Percentiles rank a stretch among this genome's conserved stretches.
phyloP scores from a whole-genome alignment of 2,797 vertebrate genomes.

The Loriculus beryllinus region DNA sequence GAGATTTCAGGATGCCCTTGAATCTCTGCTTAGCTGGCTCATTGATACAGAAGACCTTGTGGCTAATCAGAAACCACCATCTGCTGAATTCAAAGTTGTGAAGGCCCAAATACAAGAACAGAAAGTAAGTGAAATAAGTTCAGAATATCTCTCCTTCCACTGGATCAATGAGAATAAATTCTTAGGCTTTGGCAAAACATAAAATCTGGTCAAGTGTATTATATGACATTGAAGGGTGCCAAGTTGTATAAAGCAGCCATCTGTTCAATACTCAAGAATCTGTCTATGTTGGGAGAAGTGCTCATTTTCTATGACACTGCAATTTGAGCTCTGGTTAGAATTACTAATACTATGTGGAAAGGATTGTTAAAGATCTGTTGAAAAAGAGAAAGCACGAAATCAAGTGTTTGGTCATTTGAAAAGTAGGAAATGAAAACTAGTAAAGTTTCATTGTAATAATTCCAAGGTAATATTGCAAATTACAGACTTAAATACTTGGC shows the following conservation, averaged over 20 bases:
- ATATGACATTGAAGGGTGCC: neutral
- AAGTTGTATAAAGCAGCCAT: neutral
- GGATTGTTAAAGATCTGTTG: neutral
- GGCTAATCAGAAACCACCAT: conserved; percentile 94
- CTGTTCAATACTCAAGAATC: neutral
- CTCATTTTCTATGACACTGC: neutral
- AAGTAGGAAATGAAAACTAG: neutral
- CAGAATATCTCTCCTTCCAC: neutral
- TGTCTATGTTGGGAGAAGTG: neutral
- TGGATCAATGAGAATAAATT: neutral
- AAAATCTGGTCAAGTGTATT: neutral
- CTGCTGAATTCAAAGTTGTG: conserved; percentile 98
- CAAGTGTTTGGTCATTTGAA: neutral
- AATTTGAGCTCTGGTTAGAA: neutral
- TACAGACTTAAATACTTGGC: neutral
- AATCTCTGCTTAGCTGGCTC: conserved; percentile 97
- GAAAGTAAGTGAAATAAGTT: conserved; percentile 80
- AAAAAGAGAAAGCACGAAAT: neutral
- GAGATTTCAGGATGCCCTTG: conserved; percentile 95
- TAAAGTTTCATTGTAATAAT: neutral
- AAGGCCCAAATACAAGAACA: conserved; percentile 99
- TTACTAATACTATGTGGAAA: neutral
- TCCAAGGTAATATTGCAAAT: neutral
- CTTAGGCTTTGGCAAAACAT: neutral
- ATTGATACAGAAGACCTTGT: conserved; percentile 96